Evolutionary conservation across 2,888 invertebrate species (phyloP).

Genomic region (Erebia epiphron): DNA sequence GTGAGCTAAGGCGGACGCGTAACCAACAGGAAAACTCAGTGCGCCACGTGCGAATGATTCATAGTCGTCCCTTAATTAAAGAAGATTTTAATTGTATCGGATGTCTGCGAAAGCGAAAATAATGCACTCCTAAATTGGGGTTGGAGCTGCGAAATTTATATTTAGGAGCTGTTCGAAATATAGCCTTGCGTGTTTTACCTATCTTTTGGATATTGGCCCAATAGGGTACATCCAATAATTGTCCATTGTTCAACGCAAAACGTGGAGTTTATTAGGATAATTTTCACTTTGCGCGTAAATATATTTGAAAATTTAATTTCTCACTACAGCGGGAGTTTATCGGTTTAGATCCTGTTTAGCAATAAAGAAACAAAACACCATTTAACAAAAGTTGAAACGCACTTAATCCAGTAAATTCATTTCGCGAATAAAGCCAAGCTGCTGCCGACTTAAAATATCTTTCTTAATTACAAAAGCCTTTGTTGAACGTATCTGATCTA

Average conservation of each 20-base stretch:
- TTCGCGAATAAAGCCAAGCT: constrained; percentile 80
- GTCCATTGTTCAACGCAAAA: constrained; percentile 43
- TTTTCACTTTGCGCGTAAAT: constrained; percentile 35
- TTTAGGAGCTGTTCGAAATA: constrained; percentile 68
- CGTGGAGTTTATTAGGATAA: constrained; percentile 41
- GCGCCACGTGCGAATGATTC: constrained; percentile 84
- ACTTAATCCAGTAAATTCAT: constrained; percentile 79
- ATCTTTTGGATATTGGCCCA: constrained; percentile 52
- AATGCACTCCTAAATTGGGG: constrained; percentile 83
- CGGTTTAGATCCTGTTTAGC: constrained; percentile 42
- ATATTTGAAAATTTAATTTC: constrained; percentile 35
- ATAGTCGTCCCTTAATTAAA: constrained; percentile 83
- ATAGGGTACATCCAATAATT: constrained; percentile 42
- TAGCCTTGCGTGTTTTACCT: constrained; percentile 70
- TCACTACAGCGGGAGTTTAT: constrained; percentile 34
- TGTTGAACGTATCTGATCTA: constrained; percentile 83
- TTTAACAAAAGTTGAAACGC: constrained; percentile 69
- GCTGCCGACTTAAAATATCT: constrained; percentile 81
- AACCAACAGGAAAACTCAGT: constrained; percentile 80
- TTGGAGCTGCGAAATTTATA: constrained; percentile 75
- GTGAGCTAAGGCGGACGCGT: constrained; percentile 62
- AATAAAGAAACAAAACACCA: constrained; percentile 47
- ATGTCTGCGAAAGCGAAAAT: constrained; percentile 83
- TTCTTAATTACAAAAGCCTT: constrained; percentile 83
- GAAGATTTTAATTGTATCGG: constrained; percentile 84